Evolutionary conservation across 1,140 invertebrate species (phyloP), one percentile per base, ranked within the genome.

Genomic region (Bombus superbus): DNA sequence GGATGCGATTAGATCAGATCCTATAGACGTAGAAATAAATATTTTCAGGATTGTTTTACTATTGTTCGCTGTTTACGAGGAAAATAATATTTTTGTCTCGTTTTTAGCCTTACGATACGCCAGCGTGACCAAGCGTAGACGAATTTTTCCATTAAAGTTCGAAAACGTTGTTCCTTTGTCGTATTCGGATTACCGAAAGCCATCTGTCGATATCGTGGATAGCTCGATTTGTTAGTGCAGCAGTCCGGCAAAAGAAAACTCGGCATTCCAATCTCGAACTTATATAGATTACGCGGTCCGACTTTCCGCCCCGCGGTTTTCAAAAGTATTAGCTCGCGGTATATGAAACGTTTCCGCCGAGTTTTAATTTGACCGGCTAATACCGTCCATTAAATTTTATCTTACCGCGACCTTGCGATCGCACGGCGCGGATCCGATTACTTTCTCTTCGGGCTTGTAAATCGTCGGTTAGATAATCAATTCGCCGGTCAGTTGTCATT

Each of bases 161-260:
- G 8, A 6, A n/a, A 72, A 72, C n/a, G 18, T 32, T 32, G 32
- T 32, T 2, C 40, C n/a, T 44, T 44, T 72, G 42, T 74, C 10
- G 22, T n/a, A 22, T 74, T 53, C 18, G 42, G 44, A 74, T 74
- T 25, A 32, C 3, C 3, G 28, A 8, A 53, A 74, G 72, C n/a
- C 72, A 11, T 74, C n/a, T 35, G 42, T 74, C 72, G 72, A 47
- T 47, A 13, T 28, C 15, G 40, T 1, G 42, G n/a, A 32, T 74
- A n/a, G 72, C 10, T 74, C 72, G 25, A 53, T 74, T 53, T 35
- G 42, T 74, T 47, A 53, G 42, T 11, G 42, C 72, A 53, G 44
- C n/a, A 40, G 18, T 47, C 72, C 72, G 42, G 40, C 72, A 74
- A 74, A 73, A 28, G 40, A 47, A 73, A 47, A 73, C n/a, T 32